Conservation (phyloP, 2,888 invertebrate genomes). For the Spicauda simplicius region DNA sequence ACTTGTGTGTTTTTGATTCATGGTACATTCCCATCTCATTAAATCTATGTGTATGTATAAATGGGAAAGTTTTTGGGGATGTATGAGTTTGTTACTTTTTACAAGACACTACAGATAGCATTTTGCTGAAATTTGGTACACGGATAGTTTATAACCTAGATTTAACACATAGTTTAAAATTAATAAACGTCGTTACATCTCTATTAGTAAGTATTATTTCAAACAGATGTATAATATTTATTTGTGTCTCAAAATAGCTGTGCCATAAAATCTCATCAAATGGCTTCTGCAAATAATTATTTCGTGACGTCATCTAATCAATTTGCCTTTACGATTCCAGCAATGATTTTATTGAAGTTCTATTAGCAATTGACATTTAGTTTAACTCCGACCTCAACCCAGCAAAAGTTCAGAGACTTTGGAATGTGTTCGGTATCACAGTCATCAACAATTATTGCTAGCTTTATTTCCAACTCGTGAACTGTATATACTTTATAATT, state of each 20-base stretch:
- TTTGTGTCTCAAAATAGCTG: background rate
- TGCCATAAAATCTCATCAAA: background rate
- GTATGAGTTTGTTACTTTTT: too few relatives aligned
- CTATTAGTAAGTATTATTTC: too few relatives aligned
- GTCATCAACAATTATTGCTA: conserved; percentile 52
- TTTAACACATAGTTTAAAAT: too few relatives aligned
- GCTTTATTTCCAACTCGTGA: conserved; percentile 56
- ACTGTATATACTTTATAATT: conserved; percentile 41
- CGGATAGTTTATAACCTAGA: too few relatives aligned
- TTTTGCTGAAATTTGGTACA: too few relatives aligned
- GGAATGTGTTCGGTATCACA: conserved; percentile 27
- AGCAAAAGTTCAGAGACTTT: conserved; percentile 50
- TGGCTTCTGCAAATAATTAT: background rate
- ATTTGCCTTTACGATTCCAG: conserved; percentile 24
- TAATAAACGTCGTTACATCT: too few relatives aligned
- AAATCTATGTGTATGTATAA: too few relatives aligned
- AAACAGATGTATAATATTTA: too few relatives aligned
- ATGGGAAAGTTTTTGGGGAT: too few relatives aligned
- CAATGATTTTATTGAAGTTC: conserved; percentile 28
- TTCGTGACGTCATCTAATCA: conserved; percentile 7
- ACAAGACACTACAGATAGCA: too few relatives aligned
- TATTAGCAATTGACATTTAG: conserved; percentile 49
- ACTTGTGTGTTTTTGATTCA: too few relatives aligned
- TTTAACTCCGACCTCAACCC: conserved; percentile 53
- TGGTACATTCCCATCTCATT: too few relatives aligned